These are phyloP conservation scores for Stegostoma tigrinum DNA, from an alignment of 2,113 vertebrate species.

Conservation along the genomic window DNA sequence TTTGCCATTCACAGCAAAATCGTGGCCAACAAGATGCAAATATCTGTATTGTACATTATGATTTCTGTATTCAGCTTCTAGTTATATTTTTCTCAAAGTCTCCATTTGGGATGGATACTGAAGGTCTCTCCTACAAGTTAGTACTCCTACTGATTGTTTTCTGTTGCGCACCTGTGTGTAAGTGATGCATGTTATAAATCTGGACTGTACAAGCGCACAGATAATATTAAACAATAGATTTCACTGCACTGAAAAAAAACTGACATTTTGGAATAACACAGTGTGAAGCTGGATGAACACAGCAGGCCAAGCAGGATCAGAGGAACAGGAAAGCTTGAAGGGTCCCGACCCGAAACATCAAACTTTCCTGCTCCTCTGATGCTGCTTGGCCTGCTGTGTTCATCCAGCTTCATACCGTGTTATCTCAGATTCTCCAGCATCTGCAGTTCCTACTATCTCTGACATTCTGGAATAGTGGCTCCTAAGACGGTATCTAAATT, in stretches of 20 bases:
- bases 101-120: neutral
- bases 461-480: neutral
- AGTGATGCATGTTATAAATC: neutral
- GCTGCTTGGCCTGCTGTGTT: too few species aligned
- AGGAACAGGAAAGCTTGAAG: too few species aligned
- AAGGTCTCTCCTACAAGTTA: neutral
- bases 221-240: neutral
- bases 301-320: too few species aligned
- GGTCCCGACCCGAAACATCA: too few species aligned
- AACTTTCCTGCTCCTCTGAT: too few species aligned
- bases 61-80: neutral
- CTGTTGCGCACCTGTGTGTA: neutral
- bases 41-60: neutral
- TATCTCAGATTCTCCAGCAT: too few species aligned
- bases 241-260: neutral
- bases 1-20: too few species aligned
- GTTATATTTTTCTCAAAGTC: neutral
- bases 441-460: too few species aligned
- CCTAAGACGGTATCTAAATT: neutral
- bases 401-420: too few species aligned
- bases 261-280: neutral
- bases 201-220: neutral
- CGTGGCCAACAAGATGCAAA: neutral
- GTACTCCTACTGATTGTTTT: neutral
- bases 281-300: too few species aligned